Evolutionary conservation across 1,140 invertebrate genomes (phyloP).

Genomic region (Goniozus legneri): DNA sequence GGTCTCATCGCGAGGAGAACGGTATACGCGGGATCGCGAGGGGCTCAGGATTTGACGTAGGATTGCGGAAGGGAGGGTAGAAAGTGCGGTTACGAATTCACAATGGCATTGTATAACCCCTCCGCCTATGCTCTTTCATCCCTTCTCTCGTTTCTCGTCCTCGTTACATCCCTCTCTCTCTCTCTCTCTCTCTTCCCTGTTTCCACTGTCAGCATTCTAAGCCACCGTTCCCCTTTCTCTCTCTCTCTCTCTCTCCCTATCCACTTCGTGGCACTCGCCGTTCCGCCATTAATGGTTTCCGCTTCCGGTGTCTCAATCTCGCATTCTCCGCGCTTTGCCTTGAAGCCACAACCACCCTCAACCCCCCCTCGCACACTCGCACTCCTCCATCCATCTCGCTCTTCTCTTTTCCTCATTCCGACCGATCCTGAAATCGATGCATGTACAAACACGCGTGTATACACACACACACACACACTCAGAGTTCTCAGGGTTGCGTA

Average conservation of each 20-base stretch:
- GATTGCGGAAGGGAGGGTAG: slow-evolving; percentile 1
- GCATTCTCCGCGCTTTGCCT: slow-evolving; percentile 23
- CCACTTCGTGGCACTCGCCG: slow-evolving; percentile 25
- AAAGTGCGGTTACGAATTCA: slow-evolving; percentile 31
- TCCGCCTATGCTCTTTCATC: slow-evolving; percentile 10
- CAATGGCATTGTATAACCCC: slow-evolving; percentile 35
- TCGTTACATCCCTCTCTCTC: slow-evolving; percentile 5
- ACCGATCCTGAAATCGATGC: slow-evolving; percentile 7
- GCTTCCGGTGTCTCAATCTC: slow-evolving; percentile 31
- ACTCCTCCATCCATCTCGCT: not conserved
- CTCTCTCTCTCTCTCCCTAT: slow-evolving; percentile 13
- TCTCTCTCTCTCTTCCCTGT: slow-evolving; percentile 6
- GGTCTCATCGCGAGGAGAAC: not conserved
- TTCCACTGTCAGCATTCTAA: not conserved
- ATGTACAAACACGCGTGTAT: not conserved
- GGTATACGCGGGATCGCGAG: too few relatives aligned
- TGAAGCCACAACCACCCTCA: slow-evolving; percentile 11
- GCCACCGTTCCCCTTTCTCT: slow-evolving; percentile 2
- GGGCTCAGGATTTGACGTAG: too few relatives aligned
- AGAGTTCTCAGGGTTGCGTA: too few relatives aligned
- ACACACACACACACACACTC: not conserved
- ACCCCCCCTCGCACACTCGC: slow-evolving; percentile 1
- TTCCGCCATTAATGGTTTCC: slow-evolving; percentile 15
- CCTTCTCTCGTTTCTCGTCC: slow-evolving; percentile 4
- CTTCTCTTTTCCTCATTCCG: not conserved